These are phyloP conservation scores for Aculops lycopersici DNA, from an alignment of 1,140 invertebrate species.

Conservation along the genomic window DNA sequence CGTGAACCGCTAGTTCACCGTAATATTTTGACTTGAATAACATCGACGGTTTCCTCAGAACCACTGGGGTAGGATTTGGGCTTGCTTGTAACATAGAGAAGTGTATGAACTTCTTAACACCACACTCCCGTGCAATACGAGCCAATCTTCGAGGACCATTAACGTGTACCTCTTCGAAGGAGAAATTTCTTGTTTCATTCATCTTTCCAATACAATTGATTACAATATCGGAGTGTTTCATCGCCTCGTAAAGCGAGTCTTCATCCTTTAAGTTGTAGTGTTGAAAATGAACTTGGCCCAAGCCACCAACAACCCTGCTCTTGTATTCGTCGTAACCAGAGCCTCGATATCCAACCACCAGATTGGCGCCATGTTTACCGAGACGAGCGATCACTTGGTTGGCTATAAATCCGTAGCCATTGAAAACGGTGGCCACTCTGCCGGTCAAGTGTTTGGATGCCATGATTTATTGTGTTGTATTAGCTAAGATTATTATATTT, in stretches of 20 bases:
- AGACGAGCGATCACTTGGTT: conserved; percentile 48
- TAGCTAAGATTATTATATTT: neutral
- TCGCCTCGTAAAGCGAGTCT: conserved; percentile 42
- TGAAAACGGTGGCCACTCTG: conserved; percentile 90
- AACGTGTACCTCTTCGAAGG: conserved; percentile 36
- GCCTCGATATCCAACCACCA: conserved; percentile 65
- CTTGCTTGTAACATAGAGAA: conserved; percentile 38
- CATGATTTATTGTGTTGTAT: neutral
- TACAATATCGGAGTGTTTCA: conserved; percentile 87
- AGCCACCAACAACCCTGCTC: conserved; percentile 55
- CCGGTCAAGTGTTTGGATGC: conserved; percentile 76
- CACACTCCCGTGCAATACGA: conserved; percentile 32
- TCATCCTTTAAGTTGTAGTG: conserved; percentile 26
- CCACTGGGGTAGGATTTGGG: conserved; percentile 17
- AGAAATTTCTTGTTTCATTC: conserved; percentile 58
- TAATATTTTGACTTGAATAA: conserved; percentile 35
- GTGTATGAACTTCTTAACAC: conserved; percentile 53
- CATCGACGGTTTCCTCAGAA: conserved; percentile 26
- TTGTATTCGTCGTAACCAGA: conserved; percentile 40
- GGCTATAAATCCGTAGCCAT: conserved; percentile 56
- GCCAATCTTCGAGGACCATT: conserved; percentile 29
- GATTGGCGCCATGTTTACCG: conserved; percentile 32
- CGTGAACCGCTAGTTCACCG: conserved; percentile 52
- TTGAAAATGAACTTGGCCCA: conserved; percentile 59
- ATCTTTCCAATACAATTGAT: conserved; percentile 73